These are phyloP conservation scores for Osmoderma eremita DNA, from an alignment of 2,888 invertebrate genomes.

Conservation along the genomic window DNA sequence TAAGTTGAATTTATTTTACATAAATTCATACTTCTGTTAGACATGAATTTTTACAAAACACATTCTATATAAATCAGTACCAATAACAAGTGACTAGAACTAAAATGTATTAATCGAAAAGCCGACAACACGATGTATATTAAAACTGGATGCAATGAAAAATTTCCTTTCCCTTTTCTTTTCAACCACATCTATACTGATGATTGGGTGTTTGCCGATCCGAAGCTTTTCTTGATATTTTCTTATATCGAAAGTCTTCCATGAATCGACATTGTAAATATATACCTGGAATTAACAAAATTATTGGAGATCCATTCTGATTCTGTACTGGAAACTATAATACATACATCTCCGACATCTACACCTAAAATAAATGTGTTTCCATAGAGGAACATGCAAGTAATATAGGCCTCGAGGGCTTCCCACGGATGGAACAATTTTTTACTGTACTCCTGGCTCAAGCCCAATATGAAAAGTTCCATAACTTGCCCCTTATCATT, in stretches of 20 bases:
- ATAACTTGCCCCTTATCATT: slow-evolving; percentile 57
- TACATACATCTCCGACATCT: slow-evolving; percentile 59
- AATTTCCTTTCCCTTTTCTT: slow-evolving; percentile 56
- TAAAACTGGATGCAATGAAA: slow-evolving; percentile 59
- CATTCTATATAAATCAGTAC: too few species aligned
- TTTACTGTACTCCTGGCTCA: slow-evolving; percentile 56
- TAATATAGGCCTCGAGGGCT: slow-evolving; percentile 58
- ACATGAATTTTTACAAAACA: neutral
- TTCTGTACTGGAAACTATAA: neutral
- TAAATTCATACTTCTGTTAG: neutral
- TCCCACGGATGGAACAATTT: slow-evolving; percentile 61
- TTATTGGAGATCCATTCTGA: too few species aligned
- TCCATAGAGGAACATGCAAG: slow-evolving; percentile 61
- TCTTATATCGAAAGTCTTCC: slow-evolving; percentile 60
- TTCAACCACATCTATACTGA: slow-evolving; percentile 59
- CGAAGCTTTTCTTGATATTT: slow-evolving; percentile 57
- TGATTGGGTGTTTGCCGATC: slow-evolving; percentile 60
- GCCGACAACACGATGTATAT: slow-evolving; percentile 57
- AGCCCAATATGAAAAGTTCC: slow-evolving; percentile 59
- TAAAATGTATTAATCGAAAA: slow-evolving; percentile 38
- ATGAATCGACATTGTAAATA: slow-evolving; percentile 59
- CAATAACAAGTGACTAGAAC: neutral
- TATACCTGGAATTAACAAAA: slow-evolving; percentile 57
- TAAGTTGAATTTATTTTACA: too few species aligned
- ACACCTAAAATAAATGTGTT: slow-evolving; percentile 60